These are phyloP conservation scores for Heteronetta atricapilla DNA, from an alignment of 2,113 vertebrate species.

Conservation along the genomic window DNA sequence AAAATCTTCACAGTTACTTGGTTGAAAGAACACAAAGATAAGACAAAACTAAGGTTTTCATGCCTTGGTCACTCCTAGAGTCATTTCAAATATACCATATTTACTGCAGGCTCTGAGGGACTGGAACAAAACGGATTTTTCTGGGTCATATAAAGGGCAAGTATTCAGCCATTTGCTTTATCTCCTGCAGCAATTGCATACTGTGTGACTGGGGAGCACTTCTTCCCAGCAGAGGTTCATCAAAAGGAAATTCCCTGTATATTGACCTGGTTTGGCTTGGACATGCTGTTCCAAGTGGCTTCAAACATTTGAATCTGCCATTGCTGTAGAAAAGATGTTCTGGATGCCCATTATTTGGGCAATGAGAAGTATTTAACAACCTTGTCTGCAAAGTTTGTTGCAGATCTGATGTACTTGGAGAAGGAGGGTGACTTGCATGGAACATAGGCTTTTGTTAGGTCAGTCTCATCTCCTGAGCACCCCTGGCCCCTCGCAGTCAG, in stretches of 20 bases:
- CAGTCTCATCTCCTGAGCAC: not conserved
- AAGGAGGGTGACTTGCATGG: not conserved
- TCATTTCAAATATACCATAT: not conserved
- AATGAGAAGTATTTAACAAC: not conserved
- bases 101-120: not conserved
- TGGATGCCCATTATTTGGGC: not conserved
- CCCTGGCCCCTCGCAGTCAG: rapidly evolving
- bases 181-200: not conserved
- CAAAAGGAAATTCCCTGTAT: not conserved
- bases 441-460: not conserved
- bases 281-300: not conserved
- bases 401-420: not conserved
- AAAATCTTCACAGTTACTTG: not conserved
- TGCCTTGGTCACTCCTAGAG: not conserved
- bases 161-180: not conserved
- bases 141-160: not conserved
- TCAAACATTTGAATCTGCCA: not conserved
- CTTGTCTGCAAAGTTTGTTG: not conserved
- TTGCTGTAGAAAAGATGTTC: not conserved
- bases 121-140: not conserved
- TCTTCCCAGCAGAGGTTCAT: not conserved
- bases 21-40: not conserved
- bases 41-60: not conserved
- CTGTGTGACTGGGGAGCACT: not conserved
- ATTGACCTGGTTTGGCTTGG: not conserved